These are phyloP conservation scores for Zaprionus lineosus DNA, from an alignment of 2,888 invertebrate genomes.

Conservation along the genomic window DNA sequence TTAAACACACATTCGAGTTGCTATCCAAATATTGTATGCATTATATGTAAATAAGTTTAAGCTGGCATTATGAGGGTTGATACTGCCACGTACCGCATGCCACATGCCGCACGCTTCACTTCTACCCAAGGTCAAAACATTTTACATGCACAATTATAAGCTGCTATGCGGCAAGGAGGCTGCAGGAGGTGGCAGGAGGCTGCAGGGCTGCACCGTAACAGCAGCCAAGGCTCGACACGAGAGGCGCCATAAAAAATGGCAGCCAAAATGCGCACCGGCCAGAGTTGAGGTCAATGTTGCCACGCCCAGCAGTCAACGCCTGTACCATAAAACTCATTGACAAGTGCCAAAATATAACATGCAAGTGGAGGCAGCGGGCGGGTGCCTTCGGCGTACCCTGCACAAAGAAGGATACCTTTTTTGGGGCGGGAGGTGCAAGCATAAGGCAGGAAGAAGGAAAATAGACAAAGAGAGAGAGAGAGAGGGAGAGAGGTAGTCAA, in stretches of 20 bases:
- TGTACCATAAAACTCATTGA: constrained; percentile 25
- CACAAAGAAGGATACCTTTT: no score
- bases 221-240: no score
- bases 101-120: constrained; percentile 28
- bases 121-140: constrained; percentile 38
- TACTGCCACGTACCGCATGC: constrained; percentile 33
- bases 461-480: no score
- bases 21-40: constrained; percentile 60
- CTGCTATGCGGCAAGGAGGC: not conserved
- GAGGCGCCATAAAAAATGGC: constrained; percentile 36
- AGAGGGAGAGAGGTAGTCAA: no score
- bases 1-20: constrained; percentile 62
- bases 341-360: constrained; percentile 31
- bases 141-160: not conserved
- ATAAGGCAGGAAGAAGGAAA: no score
- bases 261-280: constrained; percentile 14
- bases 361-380: not conserved
- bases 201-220: constrained; percentile 37
- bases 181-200: not conserved
- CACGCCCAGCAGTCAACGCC: constrained; percentile 1
- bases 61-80: constrained; percentile 55
- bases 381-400: no score
- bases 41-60: constrained; percentile 62
- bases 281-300: not conserved
- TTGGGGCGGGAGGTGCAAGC: no score